Evolutionary conservation across 2,797 vertebrate genomes (phyloP).

Genomic region (Thalassophryne amazonica): DNA sequence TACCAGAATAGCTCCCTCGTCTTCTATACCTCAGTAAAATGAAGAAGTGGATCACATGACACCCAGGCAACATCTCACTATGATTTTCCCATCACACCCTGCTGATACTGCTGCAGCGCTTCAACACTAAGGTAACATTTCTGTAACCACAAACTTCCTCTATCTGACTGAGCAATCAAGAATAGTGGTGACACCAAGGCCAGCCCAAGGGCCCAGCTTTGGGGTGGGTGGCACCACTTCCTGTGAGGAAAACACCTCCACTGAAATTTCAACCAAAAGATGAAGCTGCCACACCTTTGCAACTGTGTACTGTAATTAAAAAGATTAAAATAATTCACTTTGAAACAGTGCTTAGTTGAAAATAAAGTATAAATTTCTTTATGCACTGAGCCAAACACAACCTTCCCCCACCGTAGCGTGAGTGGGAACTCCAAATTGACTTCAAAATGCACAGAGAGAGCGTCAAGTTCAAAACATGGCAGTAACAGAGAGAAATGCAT

Average conservation of each 20-base stretch:
- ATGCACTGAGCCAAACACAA: too few relatives aligned
- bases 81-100: conserved; percentile 68
- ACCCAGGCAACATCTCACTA: conserved; percentile 29
- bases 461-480: too few relatives aligned
- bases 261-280: background rate
- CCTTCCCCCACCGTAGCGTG: too few relatives aligned
- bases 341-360: background rate
- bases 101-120: conserved; percentile 27
- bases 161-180: conserved; percentile 46
- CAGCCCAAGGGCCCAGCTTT: conserved; percentile 14
- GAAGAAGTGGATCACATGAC: conserved; percentile 74
- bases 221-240: conserved; percentile 63
- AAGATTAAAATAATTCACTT: background rate
- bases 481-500: too few relatives aligned
- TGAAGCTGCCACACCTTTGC: background rate
- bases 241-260: conserved; percentile 48
- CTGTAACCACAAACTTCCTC: conserved; percentile 73
- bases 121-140: conserved; percentile 45
- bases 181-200: conserved; percentile 45
- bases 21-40: conserved; percentile 73
- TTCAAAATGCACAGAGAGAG: too few relatives aligned
- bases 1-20: conserved; percentile 69
- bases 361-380: too few relatives aligned
- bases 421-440: too few relatives aligned
- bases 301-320: conserved; percentile 1